Evolutionary conservation across 1,140 invertebrate genomes (phyloP).

Genomic region (Nasonia giraulti): DNA sequence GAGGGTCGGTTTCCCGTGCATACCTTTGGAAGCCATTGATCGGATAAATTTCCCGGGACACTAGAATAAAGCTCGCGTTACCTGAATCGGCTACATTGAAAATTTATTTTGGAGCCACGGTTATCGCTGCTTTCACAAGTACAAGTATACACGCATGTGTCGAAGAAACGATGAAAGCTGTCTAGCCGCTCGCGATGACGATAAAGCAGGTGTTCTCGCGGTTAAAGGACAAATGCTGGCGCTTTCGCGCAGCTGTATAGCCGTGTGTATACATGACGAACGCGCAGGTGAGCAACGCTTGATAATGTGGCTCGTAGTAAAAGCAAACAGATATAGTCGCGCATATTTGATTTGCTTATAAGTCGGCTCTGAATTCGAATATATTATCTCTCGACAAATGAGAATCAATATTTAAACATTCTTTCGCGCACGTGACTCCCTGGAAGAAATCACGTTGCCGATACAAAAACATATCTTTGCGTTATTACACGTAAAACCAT

Average conservation of each 20-base stretch:
- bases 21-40: background rate
- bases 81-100: too few relatives aligned
- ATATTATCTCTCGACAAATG: background rate
- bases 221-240: background rate
- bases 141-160: background rate
- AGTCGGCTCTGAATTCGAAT: background rate
- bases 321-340: background rate
- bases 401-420: background rate
- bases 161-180: background rate
- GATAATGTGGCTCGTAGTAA: background rate
- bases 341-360: background rate
- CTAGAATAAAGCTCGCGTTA: too few relatives aligned
- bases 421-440: background rate
- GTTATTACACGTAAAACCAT: background rate
- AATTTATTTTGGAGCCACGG: background rate
- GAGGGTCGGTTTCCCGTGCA: background rate
- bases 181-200: background rate
- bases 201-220: background rate
- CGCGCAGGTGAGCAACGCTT: background rate
- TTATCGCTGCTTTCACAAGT: background rate
- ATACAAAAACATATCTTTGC: background rate
- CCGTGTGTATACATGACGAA: background rate
- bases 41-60: too few relatives aligned
- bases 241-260: conserved; percentile 10
- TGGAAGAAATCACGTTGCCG: background rate